Evolutionary conservation across 2,797 vertebrate genomes (phyloP).

Genomic region (Champsocephalus esox): DNA sequence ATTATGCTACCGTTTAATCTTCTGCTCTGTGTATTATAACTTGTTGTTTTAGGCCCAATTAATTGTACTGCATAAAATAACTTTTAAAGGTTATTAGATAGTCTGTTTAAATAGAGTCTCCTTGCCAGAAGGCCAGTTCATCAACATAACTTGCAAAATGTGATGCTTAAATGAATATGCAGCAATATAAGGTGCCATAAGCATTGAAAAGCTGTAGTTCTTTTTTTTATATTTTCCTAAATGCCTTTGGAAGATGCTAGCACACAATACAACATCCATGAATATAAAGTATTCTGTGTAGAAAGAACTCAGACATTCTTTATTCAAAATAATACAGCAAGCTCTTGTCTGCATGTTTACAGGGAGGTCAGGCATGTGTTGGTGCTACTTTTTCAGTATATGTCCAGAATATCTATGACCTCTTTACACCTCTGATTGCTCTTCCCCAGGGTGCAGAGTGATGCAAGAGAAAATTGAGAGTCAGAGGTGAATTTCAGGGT

Average conservation of each 20-base stretch:
- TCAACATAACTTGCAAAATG: conserved; percentile 9
- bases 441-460: conserved; percentile 47
- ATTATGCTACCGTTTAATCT: not conserved
- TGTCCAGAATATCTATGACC: conserved; percentile 55
- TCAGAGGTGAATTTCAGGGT: conserved; percentile 36
- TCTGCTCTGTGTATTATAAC: conserved; percentile 35
- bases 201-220: not conserved
- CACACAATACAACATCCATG: conserved; percentile 6
- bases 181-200: not conserved
- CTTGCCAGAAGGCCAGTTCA: conserved; percentile 16
- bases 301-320: conserved; percentile 11
- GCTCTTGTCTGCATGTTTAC: conserved; percentile 20
- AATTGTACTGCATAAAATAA: not conserved
- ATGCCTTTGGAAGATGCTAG: not conserved
- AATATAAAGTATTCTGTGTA: conserved; percentile 16
- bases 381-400: conserved; percentile 24
- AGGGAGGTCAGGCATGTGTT: not conserved
- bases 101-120: conserved; percentile 17
- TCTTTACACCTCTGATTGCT: conserved; percentile 54
- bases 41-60: conserved; percentile 15
- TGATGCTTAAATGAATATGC: not conserved
- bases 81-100: too few species aligned
- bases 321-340: not conserved
- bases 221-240: not conserved
- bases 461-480: conserved; percentile 52